Evolutionary conservation across 1,140 invertebrate species (phyloP), one percentile per base, ranked within the genome.

Genomic region (Leptopilina clavipes): DNA sequence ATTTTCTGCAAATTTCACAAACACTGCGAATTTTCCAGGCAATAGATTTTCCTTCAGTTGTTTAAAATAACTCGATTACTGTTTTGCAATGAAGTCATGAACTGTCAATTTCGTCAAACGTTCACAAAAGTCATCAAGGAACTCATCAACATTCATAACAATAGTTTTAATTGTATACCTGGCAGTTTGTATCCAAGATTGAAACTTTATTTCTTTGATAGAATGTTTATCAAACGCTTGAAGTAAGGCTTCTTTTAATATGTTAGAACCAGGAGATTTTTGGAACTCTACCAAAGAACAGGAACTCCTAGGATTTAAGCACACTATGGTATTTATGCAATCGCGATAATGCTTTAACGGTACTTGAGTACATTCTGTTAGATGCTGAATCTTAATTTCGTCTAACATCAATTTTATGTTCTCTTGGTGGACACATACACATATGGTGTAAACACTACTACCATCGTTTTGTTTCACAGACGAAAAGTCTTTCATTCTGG

Each of bases 271-370:
- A 8, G 74, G 79, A 74, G 76, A 70, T 54, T n/a, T 59, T 52
- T 65, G 43, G 17, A 74, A 76, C 11, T 52, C 52, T 18, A 48
- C 71, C 14, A 76, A 40, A 71, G 40, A 79, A 74, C 65, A 79
- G 25, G 14, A 19, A 19, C 48, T 37, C 8, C 14, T 48, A 11
- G 45, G 12, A 48, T 48, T 48, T n/a, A 11, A 48, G 45, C 11
- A 48, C n/a, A 48, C 12, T 18, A 72, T 48, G 0, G 31, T 11
- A 22, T 72, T 72, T 43, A 11, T 31, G 37, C 22, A 71, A 40
- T 25, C 17, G 5, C 37, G 2, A 37, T n/a, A 43, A 14, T 71
- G 6, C 40, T 71, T 71, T 31, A 40, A 31, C 11, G 25, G 70
- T 25, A 37, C n/a, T 12, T 17, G 31, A 40, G 25, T 40, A 10